Evolutionary conservation across 2,113 vertebrate genomes (phyloP).

Genomic region (Megaceryle torquata): DNA sequence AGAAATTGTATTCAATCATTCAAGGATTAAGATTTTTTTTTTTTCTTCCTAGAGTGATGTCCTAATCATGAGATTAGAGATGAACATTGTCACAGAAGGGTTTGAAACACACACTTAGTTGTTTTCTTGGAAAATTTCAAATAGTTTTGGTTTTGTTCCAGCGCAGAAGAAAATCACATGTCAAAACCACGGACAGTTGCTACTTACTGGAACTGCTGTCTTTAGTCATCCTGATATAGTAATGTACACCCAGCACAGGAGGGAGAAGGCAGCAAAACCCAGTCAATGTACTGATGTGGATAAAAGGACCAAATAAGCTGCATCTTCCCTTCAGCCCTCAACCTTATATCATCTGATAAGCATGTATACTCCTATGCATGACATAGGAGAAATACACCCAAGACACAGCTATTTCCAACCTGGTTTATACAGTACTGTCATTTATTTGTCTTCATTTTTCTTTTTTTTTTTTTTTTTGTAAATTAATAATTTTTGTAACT

Average conservation of each 20-base stretch:
- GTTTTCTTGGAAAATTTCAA: conserved; percentile 47
- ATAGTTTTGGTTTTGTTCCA: conserved; percentile 15
- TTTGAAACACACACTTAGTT: conserved; percentile 3
- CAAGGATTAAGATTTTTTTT: neutral
- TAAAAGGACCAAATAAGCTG: neutral
- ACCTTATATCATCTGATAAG: neutral
- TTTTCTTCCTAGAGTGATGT: neutral
- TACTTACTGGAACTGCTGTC: conserved; percentile 42
- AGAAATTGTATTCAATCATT: neutral
- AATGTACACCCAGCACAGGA: neutral
- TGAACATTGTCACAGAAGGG: neutral
- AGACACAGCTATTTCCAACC: neutral
- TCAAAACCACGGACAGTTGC: conserved; percentile 34
- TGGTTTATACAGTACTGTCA: neutral
- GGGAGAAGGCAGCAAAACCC: neutral
- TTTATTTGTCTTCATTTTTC: neutral
- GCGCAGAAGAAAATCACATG: conserved; percentile 30
- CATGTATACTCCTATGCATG: neutral
- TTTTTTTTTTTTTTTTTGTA: neutral
- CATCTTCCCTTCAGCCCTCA: neutral
- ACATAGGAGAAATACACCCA: neutral
- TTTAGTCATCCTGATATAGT: neutral
- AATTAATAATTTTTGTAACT: neutral
- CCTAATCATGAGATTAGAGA: neutral
- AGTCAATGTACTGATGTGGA: neutral